phyloP scores from a whole-genome alignment of 2,113 vertebrate species.

The Rhadina sibilatrix region DNA sequence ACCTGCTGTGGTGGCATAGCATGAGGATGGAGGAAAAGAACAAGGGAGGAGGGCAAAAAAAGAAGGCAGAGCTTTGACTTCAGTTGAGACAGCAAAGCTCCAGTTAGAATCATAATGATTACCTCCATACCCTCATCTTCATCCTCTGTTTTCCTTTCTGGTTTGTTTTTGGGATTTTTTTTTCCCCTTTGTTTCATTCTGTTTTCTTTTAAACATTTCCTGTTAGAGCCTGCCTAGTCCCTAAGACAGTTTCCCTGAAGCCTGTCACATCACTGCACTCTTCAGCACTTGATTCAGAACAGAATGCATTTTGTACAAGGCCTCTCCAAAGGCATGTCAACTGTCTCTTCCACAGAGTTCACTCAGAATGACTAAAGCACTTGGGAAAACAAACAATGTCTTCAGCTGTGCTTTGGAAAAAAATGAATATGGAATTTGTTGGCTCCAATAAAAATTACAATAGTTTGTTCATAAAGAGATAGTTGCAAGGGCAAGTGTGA shows the following conservation, averaged over 20 bases:
- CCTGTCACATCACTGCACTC: neutral
- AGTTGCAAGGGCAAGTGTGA: neutral
- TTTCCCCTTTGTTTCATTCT: neutral
- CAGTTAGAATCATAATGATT: neutral
- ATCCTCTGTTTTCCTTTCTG: neutral
- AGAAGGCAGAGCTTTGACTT: neutral
- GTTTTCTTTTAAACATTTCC: neutral
- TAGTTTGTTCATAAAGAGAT: neutral
- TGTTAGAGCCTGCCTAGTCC: neutral
- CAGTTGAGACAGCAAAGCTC: neutral
- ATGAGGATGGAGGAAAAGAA: neutral
- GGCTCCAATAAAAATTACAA: neutral
- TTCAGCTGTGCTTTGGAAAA: neutral
- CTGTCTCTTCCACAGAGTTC: neutral
- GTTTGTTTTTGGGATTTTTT: neutral
- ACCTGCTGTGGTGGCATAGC: neutral
- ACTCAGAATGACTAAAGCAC: neutral
- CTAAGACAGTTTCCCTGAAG: neutral
- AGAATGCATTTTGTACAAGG: neutral
- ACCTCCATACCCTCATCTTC: neutral
- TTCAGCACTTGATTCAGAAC: conserved; percentile 1
- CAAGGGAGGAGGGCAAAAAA: neutral
- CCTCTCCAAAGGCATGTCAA: neutral
- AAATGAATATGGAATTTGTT: neutral
- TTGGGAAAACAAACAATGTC: neutral